Conservation (phyloP, 1,140 invertebrate genomes). For the Drosophila sp. region DNA sequence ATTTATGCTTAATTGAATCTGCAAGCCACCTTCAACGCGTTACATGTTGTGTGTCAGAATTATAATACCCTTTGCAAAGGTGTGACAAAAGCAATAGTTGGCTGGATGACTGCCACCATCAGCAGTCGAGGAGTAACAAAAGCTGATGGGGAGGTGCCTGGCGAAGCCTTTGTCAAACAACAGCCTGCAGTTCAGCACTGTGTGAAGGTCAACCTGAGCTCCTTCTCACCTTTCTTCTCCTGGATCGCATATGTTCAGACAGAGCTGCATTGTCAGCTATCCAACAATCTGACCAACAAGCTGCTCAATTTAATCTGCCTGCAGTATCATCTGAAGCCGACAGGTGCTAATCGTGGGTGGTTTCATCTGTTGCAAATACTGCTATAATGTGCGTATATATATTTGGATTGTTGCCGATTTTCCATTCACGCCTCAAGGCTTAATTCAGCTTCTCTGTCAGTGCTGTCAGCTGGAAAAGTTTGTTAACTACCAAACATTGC, state of each 20-base stretch:
- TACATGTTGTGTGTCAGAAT: too few species aligned
- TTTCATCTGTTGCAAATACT: not conserved
- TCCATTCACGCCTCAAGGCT: conserved; percentile 1
- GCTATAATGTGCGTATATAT: not conserved
- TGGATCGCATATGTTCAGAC: not conserved
- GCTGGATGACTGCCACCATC: conserved; percentile 21
- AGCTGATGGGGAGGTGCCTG: conserved; percentile 6
- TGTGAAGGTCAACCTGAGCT: too few species aligned
- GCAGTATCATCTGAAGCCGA: conserved; percentile 2
- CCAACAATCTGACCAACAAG: conserved; percentile 28
- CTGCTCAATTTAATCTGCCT: conserved; percentile 50
- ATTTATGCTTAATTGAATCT: too few species aligned
- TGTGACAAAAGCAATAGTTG: not conserved
- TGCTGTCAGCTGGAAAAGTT: not conserved
- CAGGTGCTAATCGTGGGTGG: conserved; percentile 3
- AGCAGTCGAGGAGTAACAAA: not conserved
- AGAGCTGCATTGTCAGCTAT: conserved; percentile 20
- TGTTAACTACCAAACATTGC: conserved; percentile 5
- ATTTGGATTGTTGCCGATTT: conserved; percentile 3
- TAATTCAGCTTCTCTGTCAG: conserved; percentile 2
- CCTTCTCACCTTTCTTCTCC: not conserved
- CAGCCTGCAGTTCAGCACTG: conserved; percentile 10
- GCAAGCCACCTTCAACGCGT: too few species aligned
- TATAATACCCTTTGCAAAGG: not conserved
- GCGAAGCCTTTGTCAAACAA: conserved; percentile 28